Base-by-base conservation (phyloP, 2,888 invertebrate genomes). In the Lamellibrachia columna region DNA sequence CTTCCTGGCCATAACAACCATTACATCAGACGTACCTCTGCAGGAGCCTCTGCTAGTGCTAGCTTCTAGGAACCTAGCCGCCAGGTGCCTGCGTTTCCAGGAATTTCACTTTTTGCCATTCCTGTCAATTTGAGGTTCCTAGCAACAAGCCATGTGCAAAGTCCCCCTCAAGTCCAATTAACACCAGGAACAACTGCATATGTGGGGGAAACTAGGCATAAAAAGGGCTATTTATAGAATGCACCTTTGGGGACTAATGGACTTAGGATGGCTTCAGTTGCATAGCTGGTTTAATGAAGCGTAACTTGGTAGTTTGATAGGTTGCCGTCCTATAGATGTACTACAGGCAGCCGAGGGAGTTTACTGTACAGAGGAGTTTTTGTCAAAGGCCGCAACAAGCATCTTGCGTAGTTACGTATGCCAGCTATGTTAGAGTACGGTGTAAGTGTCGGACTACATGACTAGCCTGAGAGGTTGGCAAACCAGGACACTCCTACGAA, bases 21-120 rank as follows among this genome's bases (percentile, higher is more conserved):
- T 75, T n/a, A 75, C 22, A n/a, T 6, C 15, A 75, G 75, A 75
- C 75, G 2, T 75, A 11, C 75, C 75, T n/a, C 15, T 22, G 2
- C 75, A 75, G 75, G 75, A 75, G 75, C 75, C 6, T 75, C 75
- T 15, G 75, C 75, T 75, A 75, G 75, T 15, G 75, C 75, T 75
- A 75, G 75, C 75, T 75, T 75, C 75, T 75, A 75, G 75, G 75
- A 75, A 75, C 75, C 3, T 75, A 4, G 22, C 75, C 75, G 22
- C 75, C 75, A 75, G 75, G 75, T 75, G 75, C 75, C 75, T 75
- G 75, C n/a, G 6, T 75, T 75, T 75, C 75, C n/a, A 75, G 75
- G 75, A 75, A 75, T n/a, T 15, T 75, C n/a, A n/a, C 75, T 75
- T 75, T 75, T 75, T 75, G 75, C 75, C 75, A 75, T 75, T 75